Conservation (phyloP, 2,888 invertebrate species). For the Prenolepis imparis region DNA sequence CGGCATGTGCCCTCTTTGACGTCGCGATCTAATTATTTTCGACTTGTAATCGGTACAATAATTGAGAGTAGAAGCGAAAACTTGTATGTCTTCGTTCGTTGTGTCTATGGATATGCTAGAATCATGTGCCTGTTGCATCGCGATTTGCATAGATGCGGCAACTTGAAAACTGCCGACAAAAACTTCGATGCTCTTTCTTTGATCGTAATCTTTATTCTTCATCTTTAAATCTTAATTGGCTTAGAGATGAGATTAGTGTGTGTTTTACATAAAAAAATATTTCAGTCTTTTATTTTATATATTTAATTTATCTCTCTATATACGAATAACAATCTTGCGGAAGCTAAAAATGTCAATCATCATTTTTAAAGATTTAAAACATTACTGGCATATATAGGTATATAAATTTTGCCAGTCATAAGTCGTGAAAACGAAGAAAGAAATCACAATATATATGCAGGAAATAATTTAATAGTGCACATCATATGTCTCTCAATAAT, state of each 20-base stretch:
- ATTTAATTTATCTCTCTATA: not conserved
- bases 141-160: constrained; percentile 48
- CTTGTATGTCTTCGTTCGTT: constrained; percentile 44
- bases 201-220: constrained; percentile 5
- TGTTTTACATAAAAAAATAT: not conserved
- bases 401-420: not conserved
- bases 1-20: constrained; percentile 70
- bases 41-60: constrained; percentile 80
- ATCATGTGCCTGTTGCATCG: constrained; percentile 38
- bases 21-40: constrained; percentile 82
- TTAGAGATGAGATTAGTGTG: not conserved
- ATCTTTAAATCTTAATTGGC: not conserved
- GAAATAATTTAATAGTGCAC: constrained; percentile 11
- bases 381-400: not conserved
- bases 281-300: not conserved
- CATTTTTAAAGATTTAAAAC: not conserved
- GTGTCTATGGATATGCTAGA: not conserved
- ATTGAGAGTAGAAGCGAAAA: constrained; percentile 76
- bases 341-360: not conserved
- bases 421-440: not conserved
- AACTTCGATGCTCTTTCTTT: constrained; percentile 14
- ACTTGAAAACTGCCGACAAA: not conserved
- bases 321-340: not conserved
- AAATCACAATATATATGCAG: not conserved
- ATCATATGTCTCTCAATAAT: not conserved